Evolutionary conservation across 2,113 vertebrate species (phyloP).

Genomic region (Trematocara macrostoma): DNA sequence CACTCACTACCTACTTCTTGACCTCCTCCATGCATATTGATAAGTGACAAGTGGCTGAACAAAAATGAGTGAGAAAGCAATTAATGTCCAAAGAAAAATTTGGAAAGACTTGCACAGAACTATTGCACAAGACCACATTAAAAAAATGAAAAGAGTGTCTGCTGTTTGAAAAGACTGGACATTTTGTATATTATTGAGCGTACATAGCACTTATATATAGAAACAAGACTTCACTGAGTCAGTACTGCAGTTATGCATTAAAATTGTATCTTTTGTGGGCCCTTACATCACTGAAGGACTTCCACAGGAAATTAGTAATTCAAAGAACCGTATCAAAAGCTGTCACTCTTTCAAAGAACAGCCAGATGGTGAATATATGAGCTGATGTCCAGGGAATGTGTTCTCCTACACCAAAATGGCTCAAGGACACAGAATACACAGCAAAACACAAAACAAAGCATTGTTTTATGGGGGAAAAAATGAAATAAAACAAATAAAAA

Average conservation of each 20-base stretch:
- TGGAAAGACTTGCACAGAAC: not conserved
- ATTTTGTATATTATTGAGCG: not conserved
- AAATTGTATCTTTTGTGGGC: slow-evolving; percentile 13
- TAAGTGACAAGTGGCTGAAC: not conserved
- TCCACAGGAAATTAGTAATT: slow-evolving; percentile 46
- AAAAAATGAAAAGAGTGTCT: not conserved
- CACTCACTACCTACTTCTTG: not conserved
- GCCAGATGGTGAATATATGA: slow-evolving; percentile 53
- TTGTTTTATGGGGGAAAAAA: not conserved
- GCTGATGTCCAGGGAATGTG: slow-evolving; percentile 10
- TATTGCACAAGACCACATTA: not conserved
- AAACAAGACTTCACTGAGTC: not conserved
- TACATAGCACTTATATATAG: not conserved
- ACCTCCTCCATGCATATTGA: not conserved
- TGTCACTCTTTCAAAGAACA: slow-evolving; percentile 50
- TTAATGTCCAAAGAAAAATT: not conserved
- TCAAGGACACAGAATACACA: slow-evolving; percentile 7
- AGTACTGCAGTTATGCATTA: not conserved
- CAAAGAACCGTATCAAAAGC: slow-evolving; percentile 43
- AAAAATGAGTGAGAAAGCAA: not conserved
- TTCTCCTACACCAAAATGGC: slow-evolving; percentile 6
- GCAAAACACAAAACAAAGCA: not conserved
- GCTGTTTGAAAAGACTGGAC: not conserved
- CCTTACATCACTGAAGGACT: slow-evolving; percentile 16
- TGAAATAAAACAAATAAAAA: not conserved